Percentiles rank a stretch among this genome's conserved stretches.
Conservation (phyloP, 2,888 invertebrate genomes). For the Apoderus coryli region DNA sequence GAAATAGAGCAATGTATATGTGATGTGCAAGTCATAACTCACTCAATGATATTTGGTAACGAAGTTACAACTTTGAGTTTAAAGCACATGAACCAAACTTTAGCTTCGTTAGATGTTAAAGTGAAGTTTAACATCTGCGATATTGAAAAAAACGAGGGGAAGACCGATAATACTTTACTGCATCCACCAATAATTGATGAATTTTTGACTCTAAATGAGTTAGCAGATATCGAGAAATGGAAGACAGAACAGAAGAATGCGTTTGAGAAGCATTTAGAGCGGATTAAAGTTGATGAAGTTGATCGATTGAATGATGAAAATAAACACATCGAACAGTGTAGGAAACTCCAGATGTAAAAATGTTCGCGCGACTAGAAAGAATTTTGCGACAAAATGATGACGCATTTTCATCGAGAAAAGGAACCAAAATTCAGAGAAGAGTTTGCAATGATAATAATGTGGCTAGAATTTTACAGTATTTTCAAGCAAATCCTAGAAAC, state of each 20-base stretch:
- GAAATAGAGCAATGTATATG: slow-evolving; percentile 20
- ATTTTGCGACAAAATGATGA: too few species aligned
- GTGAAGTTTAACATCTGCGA: slow-evolving; percentile 16
- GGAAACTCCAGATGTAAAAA: slow-evolving; percentile 43
- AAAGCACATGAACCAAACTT: too few species aligned
- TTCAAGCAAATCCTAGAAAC: too few species aligned
- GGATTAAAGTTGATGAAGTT: slow-evolving; percentile 15
- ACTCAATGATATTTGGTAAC: slow-evolving; percentile 10
- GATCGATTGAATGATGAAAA: slow-evolving; percentile 33
- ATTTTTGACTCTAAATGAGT: slow-evolving; percentile 37
- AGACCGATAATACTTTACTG: slow-evolving; percentile 16
- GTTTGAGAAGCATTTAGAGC: slow-evolving; percentile 42
- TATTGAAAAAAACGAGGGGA: slow-evolving; percentile 14
- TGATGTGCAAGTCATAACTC: slow-evolving; percentile 17
- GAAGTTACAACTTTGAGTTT: slow-evolving; percentile 16
- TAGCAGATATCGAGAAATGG: slow-evolving; percentile 59
- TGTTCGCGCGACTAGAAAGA: too few species aligned
- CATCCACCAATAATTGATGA: slow-evolving; percentile 27
- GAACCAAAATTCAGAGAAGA: too few species aligned
- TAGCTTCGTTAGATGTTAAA: slow-evolving; percentile 22
- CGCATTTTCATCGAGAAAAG: too few species aligned
- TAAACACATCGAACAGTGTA: slow-evolving; percentile 44
- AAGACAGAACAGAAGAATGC: slow-evolving; percentile 50
- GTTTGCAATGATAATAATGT: too few species aligned
- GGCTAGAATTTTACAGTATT: too few species aligned